Evolutionary conservation across 2,797 vertebrate species (phyloP).

Genomic region (Malurus leucopterus): DNA sequence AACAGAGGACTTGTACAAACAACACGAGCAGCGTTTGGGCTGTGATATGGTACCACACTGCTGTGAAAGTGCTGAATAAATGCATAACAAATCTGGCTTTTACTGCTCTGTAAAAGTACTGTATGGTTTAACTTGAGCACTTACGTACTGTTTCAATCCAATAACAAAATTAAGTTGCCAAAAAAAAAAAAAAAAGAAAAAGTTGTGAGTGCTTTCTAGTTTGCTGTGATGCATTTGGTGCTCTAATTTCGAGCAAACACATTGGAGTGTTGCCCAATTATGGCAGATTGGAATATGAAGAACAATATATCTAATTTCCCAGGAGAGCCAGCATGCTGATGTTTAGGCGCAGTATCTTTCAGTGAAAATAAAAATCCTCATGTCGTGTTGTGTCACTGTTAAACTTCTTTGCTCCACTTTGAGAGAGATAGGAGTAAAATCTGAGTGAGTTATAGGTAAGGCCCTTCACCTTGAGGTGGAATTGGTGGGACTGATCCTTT

Average conservation of each 20-base stretch:
- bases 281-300: conserved; percentile 1
- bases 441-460: background rate
- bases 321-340: background rate
- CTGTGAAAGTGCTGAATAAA: conserved; percentile 7
- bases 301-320: conserved; percentile 2
- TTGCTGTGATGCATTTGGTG: background rate
- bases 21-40: background rate
- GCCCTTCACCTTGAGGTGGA: background rate
- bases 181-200: background rate
- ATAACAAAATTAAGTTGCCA: background rate
- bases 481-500: background rate
- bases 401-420: background rate
- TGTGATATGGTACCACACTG: background rate
- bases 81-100: background rate
- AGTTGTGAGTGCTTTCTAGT: background rate
- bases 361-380: background rate
- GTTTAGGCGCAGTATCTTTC: background rate
- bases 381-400: accelerated
- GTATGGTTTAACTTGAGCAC: background rate
- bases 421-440: background rate
- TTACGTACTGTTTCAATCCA: background rate
- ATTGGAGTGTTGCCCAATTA: background rate
- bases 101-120: background rate
- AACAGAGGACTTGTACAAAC: background rate
- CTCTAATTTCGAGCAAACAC: background rate